These are phyloP conservation scores for Ferrisia virgata DNA, from an alignment of 2,888 invertebrate species.

Conservation along the genomic window DNA sequence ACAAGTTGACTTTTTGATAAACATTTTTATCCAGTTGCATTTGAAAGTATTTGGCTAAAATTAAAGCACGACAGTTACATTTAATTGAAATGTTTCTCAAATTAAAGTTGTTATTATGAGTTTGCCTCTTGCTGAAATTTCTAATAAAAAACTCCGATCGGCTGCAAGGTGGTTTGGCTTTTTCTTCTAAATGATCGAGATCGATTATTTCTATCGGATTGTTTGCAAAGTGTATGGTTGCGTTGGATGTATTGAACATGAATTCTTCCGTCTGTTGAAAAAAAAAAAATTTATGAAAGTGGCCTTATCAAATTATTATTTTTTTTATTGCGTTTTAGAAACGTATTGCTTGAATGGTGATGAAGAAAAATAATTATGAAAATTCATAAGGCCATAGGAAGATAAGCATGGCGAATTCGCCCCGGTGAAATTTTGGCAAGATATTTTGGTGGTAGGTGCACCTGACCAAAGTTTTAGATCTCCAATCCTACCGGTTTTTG, in stretches of 20 bases:
- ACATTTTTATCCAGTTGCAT: constrained; percentile 53
- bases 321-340: too few relatives aligned
- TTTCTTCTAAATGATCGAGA: constrained; percentile 52
- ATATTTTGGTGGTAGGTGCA: too few relatives aligned
- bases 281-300: constrained; percentile 43
- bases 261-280: constrained; percentile 54
- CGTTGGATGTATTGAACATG: constrained; percentile 52
- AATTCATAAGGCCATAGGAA: too few relatives aligned
- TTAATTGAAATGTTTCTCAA: constrained; percentile 61
- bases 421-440: too few relatives aligned
- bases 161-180: neutral
- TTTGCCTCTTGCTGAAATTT: neutral
- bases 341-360: neutral
- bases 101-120: constrained; percentile 48
- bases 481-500: too few relatives aligned
- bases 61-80: constrained; percentile 62
- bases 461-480: too few relatives aligned
- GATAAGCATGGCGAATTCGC: too few relatives aligned
- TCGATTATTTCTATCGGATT: constrained; percentile 58
- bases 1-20: constrained; percentile 53
- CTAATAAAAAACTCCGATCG: neutral
- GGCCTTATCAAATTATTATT: too few relatives aligned
- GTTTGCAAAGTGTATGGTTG: constrained; percentile 58
- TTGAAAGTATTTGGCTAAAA: constrained; percentile 59
- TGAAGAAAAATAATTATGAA: too few relatives aligned